Base-by-base conservation (phyloP, 2,888 invertebrate species). In the Cistogaster globosa region DNA sequence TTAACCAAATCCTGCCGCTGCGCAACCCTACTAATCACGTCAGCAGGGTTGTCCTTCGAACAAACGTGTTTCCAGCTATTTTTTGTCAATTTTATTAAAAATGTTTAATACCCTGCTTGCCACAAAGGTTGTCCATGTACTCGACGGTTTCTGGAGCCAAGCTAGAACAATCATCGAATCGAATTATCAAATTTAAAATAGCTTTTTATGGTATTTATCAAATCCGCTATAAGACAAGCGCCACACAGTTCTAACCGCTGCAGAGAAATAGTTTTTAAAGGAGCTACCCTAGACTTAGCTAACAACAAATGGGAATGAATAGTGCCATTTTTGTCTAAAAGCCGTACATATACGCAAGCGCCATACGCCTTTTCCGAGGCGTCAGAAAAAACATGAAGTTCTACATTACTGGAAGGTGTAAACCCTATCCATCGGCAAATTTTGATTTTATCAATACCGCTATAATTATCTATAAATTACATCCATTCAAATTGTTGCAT, bases 321-420 rank as follows among this genome's bases (percentile, higher is more conserved):
- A 11, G 2, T n/a, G 2, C 26, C 45, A 4, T 45, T n/a, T 2
- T 42, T 18, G 16, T 45, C 3, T 1, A n/a, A 3, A 14, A 57
- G 1, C 0, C 74, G 32, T 12, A 71, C 45, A 14, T 63, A 74
- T 7, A 74, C 38, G 16, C 62, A 63, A 16, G 62, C 65, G 0
- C 63, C 65, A 65, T 75, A 75, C 14, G 75, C 75, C 9, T 57
- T 65, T 14, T 75, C 65, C 1, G 62, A 74, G 16, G 62, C 74
- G n/a, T 63, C 74, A 16, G 36, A 51, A 42, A 63, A 63, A 3
- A 38, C 42, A 18, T 65, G 65, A 3, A 65, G 7, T 38, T 38
- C 38, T 7, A 38, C 38, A 38, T 38, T 38, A 38, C 38, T 38
- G 38, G 16, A 48, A 32, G 53, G 48, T 18, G 68, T 26, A n/a